Base-by-base conservation (phyloP, 2,888 invertebrate genomes). In the Coelinius sp. region DNA sequence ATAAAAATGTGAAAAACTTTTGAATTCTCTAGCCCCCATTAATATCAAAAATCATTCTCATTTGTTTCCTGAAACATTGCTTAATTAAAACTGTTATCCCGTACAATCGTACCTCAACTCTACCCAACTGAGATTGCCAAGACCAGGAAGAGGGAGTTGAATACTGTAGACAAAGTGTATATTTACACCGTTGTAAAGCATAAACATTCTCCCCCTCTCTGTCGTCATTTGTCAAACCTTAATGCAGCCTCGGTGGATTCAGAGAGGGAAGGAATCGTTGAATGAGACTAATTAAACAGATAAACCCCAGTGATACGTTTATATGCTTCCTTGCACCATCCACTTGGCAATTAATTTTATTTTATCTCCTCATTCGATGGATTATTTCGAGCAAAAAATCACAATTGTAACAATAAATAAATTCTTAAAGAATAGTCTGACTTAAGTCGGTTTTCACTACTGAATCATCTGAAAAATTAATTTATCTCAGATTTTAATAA, bases 81-180 rank as follows among this genome's bases (percentile, higher is more conserved):
- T 83, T 84, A 83, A 84, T 84, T 84, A 84, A 82, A 83, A 83
- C 81, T 79, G 76, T 82, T 80, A 80, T 80, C 81, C 73, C 76
- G 76, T 78, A 76, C 75, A 73, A 80, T 80, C 76, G 76, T 74
- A 74, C 75, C 71, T 67, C 64, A 72, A 49, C 41, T 64, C 27
- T 10, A 17, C 17, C 53, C 75, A 49, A 72, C 73, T 72, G 70
- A 73, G 75, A 75, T 71, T 73, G 63, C 63, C 64, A 67, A 49
- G 35, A 62, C 71, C 62, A 49, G 24, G 73, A 41, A 44, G 38
- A 12, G 12, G 65, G 41, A 46, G 62, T 31, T 66, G 64, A 65
- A 31, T 38, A 38, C 35, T 25, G 64, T 49, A 69, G 62, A 68
- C 72, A 73, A 69, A 64, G 68, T 46, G 65, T 69, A 69, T 52